Conservation (phyloP, 2,113 vertebrate species). For the Vulpes vulpes region DNA sequence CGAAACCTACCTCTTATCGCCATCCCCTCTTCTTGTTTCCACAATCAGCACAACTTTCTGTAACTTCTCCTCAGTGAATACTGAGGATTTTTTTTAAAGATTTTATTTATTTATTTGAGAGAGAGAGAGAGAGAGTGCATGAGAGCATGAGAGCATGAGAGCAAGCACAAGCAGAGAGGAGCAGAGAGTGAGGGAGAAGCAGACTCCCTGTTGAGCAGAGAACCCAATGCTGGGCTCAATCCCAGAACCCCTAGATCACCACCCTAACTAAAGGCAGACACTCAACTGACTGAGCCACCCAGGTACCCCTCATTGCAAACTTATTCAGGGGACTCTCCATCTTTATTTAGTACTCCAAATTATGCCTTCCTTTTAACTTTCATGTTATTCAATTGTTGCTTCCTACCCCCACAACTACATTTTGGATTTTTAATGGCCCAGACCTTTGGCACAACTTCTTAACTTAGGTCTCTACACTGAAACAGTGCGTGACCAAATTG, state of each 20-base stretch:
- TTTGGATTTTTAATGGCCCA: background rate
- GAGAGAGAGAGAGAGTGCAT: no score
- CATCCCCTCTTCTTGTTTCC: background rate
- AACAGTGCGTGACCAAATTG: background rate
- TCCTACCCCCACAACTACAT: background rate
- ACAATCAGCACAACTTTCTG: background rate
- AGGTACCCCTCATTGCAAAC: background rate
- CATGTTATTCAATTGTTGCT: background rate
- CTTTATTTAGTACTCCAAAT: background rate
- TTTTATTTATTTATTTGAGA: background rate
- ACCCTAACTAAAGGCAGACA: background rate
- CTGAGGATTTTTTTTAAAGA: background rate
- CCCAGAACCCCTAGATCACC: background rate
- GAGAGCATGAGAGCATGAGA: background rate
- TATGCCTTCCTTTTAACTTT: background rate
- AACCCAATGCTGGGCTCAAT: background rate
- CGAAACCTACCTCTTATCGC: background rate
- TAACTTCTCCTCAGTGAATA: background rate
- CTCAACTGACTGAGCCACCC: background rate
- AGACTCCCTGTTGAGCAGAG: background rate
- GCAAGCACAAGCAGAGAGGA: background rate
- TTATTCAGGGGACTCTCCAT: background rate
- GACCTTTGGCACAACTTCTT: background rate
- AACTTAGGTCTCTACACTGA: background rate
- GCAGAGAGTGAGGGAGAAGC: background rate